Evolutionary conservation across 2,113 vertebrate species (phyloP).

Genomic region (Charadrius vociferus): DNA sequence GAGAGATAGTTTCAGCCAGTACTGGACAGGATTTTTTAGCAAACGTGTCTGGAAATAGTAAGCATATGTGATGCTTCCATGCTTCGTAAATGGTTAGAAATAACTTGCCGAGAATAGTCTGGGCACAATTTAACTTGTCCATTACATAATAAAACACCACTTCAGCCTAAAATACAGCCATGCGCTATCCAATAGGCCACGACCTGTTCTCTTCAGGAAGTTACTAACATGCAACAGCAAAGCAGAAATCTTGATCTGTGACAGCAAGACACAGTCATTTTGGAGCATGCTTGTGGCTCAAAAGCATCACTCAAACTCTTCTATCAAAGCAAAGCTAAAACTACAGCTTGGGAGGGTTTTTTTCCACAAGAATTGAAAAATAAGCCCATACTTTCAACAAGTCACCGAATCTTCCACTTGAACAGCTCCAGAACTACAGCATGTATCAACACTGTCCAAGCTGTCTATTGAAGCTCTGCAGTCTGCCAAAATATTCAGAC

Average conservation of each 20-base stretch:
- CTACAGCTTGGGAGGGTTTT: too few species aligned
- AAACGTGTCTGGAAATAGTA: neutral
- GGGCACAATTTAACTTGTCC: neutral
- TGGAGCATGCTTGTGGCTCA: neutral
- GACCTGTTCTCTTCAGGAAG: neutral
- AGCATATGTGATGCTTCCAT: neutral
- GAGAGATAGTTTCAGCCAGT: neutral
- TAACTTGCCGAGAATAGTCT: neutral
- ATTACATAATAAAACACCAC: neutral
- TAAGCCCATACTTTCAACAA: neutral
- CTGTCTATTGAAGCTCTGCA: neutral
- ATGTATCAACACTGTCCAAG: neutral
- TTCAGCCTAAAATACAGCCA: neutral
- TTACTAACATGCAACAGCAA: rapidly evolving
- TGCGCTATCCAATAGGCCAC: neutral
- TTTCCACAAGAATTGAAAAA: neutral
- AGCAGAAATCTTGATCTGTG: neutral
- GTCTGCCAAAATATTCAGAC: neutral
- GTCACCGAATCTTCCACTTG: neutral
- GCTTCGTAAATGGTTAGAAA: neutral
- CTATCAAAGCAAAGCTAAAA: neutral
- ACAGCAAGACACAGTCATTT: neutral
- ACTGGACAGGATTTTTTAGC: neutral
- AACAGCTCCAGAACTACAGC: neutral
- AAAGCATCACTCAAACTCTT: neutral